A percentile compares a stretch with the other conserved stretches of the same genome.
phyloP scores from a whole-genome alignment of 2,888 invertebrate genomes.

The Eupithecia dodoneata region DNA sequence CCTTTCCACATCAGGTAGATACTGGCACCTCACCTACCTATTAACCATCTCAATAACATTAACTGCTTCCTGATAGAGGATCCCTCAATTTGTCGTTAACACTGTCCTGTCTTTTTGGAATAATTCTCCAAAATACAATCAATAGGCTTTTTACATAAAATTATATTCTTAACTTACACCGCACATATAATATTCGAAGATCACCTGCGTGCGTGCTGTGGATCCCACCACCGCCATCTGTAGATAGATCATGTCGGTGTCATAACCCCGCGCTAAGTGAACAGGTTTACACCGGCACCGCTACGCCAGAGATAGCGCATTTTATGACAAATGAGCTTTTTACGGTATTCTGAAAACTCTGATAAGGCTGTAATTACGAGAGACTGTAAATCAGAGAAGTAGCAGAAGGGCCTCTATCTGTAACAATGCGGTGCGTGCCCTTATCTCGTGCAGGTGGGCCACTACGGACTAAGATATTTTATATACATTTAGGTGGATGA shows the following conservation, averaged over 20 bases:
- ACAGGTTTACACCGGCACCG: slow-evolving; percentile 10
- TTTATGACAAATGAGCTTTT: slow-evolving; percentile 39
- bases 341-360: slow-evolving; percentile 36
- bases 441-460: not conserved
- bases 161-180: not conserved
- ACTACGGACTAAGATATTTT: not conserved
- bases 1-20: not conserved
- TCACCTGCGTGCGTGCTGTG: not conserved
- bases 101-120: not conserved
- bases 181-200: not conserved
- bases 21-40: not conserved
- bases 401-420: slow-evolving; percentile 13
- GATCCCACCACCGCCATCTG: not conserved
- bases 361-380: slow-evolving; percentile 35
- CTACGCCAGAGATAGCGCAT: slow-evolving; percentile 30
- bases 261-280: slow-evolving; percentile 21
- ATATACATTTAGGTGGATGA: not conserved
- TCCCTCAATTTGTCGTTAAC: not conserved
- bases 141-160: not conserved
- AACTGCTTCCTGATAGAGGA: not conserved
- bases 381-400: slow-evolving; percentile 22
- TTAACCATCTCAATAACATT: not conserved
- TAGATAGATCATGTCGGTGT: slow-evolving; percentile 5
- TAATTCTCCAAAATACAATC: not conserved
- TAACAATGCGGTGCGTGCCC: slow-evolving; percentile 6